Evolutionary conservation across 2,888 invertebrate species (phyloP).

Genomic region (Caenorhabditis zanzibari): DNA sequence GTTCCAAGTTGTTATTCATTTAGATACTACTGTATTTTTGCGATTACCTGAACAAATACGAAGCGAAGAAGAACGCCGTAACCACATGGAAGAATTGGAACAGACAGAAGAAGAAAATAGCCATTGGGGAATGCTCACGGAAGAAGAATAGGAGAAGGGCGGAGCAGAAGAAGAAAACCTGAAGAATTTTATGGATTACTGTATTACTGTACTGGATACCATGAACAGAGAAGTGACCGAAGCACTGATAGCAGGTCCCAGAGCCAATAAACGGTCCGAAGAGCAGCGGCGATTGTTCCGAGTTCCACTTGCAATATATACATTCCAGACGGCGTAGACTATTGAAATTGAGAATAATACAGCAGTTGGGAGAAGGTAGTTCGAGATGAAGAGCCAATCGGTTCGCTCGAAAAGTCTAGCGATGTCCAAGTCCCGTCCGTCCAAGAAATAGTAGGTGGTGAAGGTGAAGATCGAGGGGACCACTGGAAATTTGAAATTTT

Average conservation of each 20-base stretch:
- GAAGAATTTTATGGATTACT: too few relatives aligned
- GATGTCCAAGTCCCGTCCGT: conserved; percentile 65
- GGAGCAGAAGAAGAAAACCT: conserved; percentile 65
- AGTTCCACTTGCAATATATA: conserved; percentile 62
- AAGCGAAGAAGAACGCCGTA: conserved; percentile 66
- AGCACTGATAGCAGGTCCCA: conserved; percentile 67
- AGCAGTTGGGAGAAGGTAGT: conserved; percentile 69
- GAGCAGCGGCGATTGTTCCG: conserved; percentile 65
- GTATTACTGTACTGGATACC: too few relatives aligned
- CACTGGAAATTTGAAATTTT: conserved; percentile 67
- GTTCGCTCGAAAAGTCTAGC: conserved; percentile 56
- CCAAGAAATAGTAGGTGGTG: conserved; percentile 71
- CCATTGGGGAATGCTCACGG: conserved; percentile 65
- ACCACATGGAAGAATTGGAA: conserved; percentile 65
- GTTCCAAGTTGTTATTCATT: background rate
- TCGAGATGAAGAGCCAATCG: conserved; percentile 73
- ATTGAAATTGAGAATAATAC: conserved; percentile 68
- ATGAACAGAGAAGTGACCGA: conserved; percentile 67
- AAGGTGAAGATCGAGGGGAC: conserved; percentile 74
- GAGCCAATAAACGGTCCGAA: conserved; percentile 60
- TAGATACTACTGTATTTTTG: background rate
- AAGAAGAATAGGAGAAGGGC: conserved; percentile 67
- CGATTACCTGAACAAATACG: conserved; percentile 64
- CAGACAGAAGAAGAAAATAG: conserved; percentile 62
- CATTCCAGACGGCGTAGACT: conserved; percentile 71